phyloP scores from a whole-genome alignment of 2,113 vertebrate genomes.

The Tachysurus vachellii region DNA sequence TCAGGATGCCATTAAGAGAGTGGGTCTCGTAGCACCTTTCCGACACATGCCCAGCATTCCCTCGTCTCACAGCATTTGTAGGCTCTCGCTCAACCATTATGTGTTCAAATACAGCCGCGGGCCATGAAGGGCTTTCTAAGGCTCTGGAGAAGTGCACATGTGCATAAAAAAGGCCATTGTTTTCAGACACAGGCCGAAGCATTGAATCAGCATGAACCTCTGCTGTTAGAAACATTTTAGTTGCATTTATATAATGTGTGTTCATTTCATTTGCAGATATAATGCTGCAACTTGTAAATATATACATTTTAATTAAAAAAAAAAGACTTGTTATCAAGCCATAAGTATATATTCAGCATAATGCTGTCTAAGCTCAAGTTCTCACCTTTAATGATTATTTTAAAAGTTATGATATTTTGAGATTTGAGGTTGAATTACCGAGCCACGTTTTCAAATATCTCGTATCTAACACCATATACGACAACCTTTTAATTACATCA shows the following conservation, averaged over 20 bases:
- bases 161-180: conserved; percentile 35
- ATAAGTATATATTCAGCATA: background rate
- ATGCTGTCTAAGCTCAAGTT: background rate
- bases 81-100: conserved; percentile 20
- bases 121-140: conserved; percentile 20
- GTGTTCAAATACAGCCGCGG: conserved; percentile 39
- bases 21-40: conserved; percentile 71
- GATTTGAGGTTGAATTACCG: background rate
- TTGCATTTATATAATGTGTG: too few species aligned
- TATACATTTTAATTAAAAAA: background rate
- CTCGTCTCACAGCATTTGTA: conserved; percentile 73
- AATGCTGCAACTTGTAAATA: background rate
- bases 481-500: background rate
- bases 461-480: background rate
- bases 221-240: background rate
- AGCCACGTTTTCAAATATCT: background rate
- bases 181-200: conserved; percentile 21
- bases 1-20: conserved; percentile 92
- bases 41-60: conserved; percentile 69
- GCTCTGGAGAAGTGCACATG: background rate
- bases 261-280: background rate
- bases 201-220: background rate
- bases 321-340: background rate
- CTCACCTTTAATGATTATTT: background rate
- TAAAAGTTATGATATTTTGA: background rate